A percentile compares a stretch with the other conserved stretches of the same genome.
phyloP scores from a whole-genome alignment of 92 coral and sea anemone genomes.

The Palythoa caribaeorum region DNA sequence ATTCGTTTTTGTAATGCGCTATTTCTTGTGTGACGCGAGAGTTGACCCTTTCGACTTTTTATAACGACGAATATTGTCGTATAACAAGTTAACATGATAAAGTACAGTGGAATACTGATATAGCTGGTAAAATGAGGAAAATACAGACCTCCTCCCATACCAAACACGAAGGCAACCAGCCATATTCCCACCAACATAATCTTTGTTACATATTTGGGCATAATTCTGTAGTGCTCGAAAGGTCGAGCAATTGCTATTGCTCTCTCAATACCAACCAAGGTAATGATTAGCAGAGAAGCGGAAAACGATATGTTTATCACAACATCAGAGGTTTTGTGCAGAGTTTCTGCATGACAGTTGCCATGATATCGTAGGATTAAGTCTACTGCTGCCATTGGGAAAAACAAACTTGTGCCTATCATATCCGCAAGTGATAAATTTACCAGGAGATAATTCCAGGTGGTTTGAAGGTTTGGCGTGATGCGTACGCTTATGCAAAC shows the following conservation, averaged over 20 bases:
- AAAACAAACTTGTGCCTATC: background rate
- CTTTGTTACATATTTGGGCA: background rate
- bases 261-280: slow-evolving; percentile 4
- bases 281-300: background rate
- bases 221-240: background rate
- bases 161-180: background rate
- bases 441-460: slow-evolving; percentile 19
- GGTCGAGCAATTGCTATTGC: background rate
- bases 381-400: background rate
- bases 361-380: background rate
- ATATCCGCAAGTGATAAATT: slow-evolving; percentile 1
- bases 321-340: background rate
- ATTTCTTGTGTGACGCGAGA: background rate
- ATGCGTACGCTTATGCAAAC: background rate
- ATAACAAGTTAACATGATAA: background rate
- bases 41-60: background rate
- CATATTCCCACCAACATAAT: background rate
- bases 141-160: background rate
- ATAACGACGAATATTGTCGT: background rate
- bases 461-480: background rate
- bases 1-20: background rate
- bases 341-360: background rate
- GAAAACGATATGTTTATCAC: background rate
- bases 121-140: background rate
- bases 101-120: slow-evolving; percentile 4